Evolutionary conservation across 2,888 invertebrate genomes (phyloP).

Genomic region (Orthosia gothica): DNA sequence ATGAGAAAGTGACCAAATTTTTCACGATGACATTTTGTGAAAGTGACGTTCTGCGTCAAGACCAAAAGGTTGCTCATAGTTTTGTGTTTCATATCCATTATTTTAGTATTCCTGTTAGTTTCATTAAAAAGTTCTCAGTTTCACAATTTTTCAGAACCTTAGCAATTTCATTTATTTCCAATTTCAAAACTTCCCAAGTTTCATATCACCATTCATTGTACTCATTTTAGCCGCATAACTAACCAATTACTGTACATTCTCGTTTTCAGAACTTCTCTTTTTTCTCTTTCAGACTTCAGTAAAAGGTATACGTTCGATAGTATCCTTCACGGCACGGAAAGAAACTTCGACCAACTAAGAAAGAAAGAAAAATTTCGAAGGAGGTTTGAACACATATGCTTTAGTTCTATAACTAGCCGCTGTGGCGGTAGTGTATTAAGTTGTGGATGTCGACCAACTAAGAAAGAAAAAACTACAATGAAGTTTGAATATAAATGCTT

Average conservation of each 20-base stretch:
- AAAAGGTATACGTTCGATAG: slow-evolving; percentile 96
- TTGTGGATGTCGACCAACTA: too few species aligned
- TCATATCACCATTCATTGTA: slow-evolving; percentile 5
- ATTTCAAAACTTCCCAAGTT: not conserved
- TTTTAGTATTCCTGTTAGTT: not conserved
- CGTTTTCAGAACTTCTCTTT: slow-evolving; percentile 59
- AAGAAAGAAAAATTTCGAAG: not conserved
- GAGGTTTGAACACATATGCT: not conserved
- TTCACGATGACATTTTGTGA: too few species aligned
- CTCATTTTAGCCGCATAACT: slow-evolving; percentile 32
- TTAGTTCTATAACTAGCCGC: slow-evolving; percentile 14
- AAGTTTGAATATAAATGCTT: not conserved
- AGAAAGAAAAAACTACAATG: not conserved
- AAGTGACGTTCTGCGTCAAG: too few species aligned
- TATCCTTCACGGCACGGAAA: slow-evolving; percentile 95
- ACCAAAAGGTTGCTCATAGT: not conserved
- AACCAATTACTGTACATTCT: slow-evolving; percentile 47
- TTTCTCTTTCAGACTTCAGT: slow-evolving; percentile 94
- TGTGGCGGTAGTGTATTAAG: slow-evolving; percentile 14
- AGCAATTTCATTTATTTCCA: not conserved
- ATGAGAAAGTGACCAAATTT: too few species aligned
- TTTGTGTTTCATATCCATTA: too few species aligned
- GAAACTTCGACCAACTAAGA: slow-evolving; percentile 84
- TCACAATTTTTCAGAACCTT: not conserved
- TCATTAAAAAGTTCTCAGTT: not conserved